Evolutionary conservation across 2,888 invertebrate species (phyloP).

Genomic region (Megamerina dolium): DNA sequence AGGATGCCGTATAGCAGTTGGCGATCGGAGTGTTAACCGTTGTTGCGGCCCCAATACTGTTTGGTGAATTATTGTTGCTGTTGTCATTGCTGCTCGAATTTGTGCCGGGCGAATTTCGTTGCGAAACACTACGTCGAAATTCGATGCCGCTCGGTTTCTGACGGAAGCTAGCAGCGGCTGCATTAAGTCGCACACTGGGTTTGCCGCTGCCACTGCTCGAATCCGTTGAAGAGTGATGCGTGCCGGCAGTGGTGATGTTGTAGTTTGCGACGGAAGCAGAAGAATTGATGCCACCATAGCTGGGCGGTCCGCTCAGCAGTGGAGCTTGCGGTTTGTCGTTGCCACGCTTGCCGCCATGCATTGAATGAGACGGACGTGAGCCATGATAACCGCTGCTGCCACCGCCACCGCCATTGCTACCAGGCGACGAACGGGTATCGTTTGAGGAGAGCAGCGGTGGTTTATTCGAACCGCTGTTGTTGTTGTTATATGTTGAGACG

Average conservation of each 20-base stretch:
- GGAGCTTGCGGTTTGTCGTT: conserved; percentile 36
- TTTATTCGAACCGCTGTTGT: conserved; percentile 29
- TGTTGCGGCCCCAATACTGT: conserved; percentile 34
- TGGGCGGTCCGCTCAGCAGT: conserved; percentile 35
- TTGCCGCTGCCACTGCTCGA: conserved; percentile 25
- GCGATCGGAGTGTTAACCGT: conserved; percentile 18
- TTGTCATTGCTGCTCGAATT: conserved; percentile 39
- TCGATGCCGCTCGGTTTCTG: conserved; percentile 24
- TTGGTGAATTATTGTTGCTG: conserved; percentile 49
- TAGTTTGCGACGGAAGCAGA: conserved; percentile 13
- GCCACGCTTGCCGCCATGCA: conserved; percentile 34
- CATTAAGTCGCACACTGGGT: conserved; percentile 38
- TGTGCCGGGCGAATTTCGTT: conserved; percentile 49
- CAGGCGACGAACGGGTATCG: conserved; percentile 38
- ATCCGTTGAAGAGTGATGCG: conserved; percentile 9
- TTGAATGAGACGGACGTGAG: conserved; percentile 29
- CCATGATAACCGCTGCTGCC: conserved; percentile 30
- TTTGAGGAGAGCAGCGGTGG: conserved; percentile 36
- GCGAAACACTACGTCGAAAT: conserved; percentile 44
- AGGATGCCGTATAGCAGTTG: conserved; percentile 23
- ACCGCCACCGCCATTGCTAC: conserved; percentile 28
- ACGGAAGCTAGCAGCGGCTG: conserved; percentile 36
- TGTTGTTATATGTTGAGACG: conserved; percentile 15
- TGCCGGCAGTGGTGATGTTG: conserved; percentile 12
- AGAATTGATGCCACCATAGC: conserved; percentile 16